phyloP scores from a whole-genome alignment of 2,888 invertebrate species.

The Iselma pallidipennis region DNA sequence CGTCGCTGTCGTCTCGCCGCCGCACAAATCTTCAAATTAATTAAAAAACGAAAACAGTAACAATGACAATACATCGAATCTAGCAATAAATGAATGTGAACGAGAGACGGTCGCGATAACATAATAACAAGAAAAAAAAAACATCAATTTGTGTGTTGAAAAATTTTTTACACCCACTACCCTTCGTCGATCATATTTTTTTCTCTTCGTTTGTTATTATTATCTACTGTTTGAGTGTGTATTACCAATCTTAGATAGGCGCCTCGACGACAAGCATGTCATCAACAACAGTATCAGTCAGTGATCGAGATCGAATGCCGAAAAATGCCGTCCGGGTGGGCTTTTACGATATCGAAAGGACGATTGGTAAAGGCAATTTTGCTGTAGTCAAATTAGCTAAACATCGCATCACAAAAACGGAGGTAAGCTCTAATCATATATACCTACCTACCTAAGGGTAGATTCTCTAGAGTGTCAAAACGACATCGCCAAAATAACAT shows the following conservation, averaged over 20 bases:
- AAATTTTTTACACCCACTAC: too few species aligned
- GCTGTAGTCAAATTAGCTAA: conserved; percentile 97
- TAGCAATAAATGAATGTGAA: conserved; percentile 42
- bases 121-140: too few species aligned
- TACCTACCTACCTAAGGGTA: too few species aligned
- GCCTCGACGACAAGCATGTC: background rate
- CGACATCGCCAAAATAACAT: conserved; percentile 6
- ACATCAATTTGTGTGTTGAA: too few species aligned
- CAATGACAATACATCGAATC: conserved; percentile 51
- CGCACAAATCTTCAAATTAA: conserved; percentile 26
- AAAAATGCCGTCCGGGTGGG: conserved; percentile 80
- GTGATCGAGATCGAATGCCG: conserved; percentile 48
- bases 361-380: conserved; percentile 99
- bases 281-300: conserved; percentile 46
- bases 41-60: conserved; percentile 2
- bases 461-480: too few species aligned
- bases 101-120: conserved; percentile 4
- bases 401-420: conserved; percentile 97
- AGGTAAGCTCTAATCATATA: conserved; percentile 77
- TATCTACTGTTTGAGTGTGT: too few species aligned
- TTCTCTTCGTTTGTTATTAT: background rate
- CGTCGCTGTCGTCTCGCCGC: conserved; percentile 27
- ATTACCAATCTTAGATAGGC: background rate
- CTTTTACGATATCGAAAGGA: conserved; percentile 96
- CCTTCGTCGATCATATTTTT: background rate